phyloP scores from a whole-genome alignment of 1,140 invertebrate species.

The Cephus cinctus region DNA sequence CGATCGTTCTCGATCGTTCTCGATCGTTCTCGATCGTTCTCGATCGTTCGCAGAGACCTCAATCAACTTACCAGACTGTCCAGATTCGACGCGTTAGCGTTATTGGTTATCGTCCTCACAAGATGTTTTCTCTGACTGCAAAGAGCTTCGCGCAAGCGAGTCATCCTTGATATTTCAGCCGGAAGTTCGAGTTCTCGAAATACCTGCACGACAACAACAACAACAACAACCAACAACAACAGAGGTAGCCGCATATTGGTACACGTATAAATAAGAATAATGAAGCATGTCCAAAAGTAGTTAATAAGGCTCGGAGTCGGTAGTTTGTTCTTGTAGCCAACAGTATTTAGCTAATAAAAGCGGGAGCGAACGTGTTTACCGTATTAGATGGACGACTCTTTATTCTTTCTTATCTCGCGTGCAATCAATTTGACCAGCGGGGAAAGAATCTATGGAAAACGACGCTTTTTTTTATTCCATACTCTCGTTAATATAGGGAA shows the following conservation, averaged over 20 bases:
- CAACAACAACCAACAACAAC: background rate
- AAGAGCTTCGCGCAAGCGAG: constrained; percentile 56
- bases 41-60: too few relatives aligned
- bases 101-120: constrained; percentile 59
- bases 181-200: constrained; percentile 73
- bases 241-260: background rate
- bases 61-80: constrained; percentile 54
- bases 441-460: background rate
- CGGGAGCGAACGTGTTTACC: background rate
- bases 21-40: too few relatives aligned
- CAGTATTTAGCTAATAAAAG: background rate
- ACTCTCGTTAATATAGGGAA: background rate
- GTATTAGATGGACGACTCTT: too few relatives aligned
- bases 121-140: constrained; percentile 54
- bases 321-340: background rate
- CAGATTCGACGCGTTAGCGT: constrained; percentile 59
- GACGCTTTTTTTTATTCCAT: background rate
- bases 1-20: too few relatives aligned
- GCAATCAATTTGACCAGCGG: too few relatives aligned
- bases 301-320: background rate
- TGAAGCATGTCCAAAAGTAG: background rate
- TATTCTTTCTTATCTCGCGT: too few relatives aligned
- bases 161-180: constrained; percentile 65
- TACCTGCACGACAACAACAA: constrained; percentile 57
- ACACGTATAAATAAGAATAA: background rate